These are phyloP conservation scores for Pipistrellus pipistrellus DNA, from an alignment of 2,797 vertebrate genomes.

Conservation along the genomic window DNA sequence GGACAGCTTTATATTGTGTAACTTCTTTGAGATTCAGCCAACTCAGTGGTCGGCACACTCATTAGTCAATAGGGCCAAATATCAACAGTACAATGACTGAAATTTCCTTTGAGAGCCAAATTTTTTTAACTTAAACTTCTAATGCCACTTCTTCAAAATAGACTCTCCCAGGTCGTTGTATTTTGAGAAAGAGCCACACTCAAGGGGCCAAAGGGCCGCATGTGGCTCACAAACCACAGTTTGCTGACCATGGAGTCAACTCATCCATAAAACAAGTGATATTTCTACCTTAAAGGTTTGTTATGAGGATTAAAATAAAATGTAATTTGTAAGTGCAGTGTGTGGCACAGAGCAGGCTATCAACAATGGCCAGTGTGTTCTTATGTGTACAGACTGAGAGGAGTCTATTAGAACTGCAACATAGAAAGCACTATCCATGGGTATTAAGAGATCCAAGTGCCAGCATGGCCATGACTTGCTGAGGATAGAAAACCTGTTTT, in stretches of 20 bases:
- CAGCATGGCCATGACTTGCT: background rate
- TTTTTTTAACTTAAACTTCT: no score
- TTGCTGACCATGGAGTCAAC: background rate
- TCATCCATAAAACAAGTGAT: background rate
- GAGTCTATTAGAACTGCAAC: background rate
- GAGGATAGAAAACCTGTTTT: background rate
- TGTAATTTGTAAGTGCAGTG: background rate
- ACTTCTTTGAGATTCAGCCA: background rate
- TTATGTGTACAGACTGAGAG: background rate
- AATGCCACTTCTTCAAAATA: no score
- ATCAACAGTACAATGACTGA: no score
- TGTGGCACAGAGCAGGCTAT: background rate
- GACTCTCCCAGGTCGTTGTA: no score
- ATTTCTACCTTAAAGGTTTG: background rate
- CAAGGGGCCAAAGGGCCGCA: no score
- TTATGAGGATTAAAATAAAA: background rate
- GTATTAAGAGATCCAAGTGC: background rate
- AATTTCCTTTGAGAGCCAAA: no score
- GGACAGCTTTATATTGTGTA: background rate
- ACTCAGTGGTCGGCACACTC: no score
- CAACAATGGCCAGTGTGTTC: background rate
- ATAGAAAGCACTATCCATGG: fast-evolving
- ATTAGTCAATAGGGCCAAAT: no score
- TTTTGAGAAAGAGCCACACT: no score
- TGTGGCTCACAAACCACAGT: no score